phyloP scores from a whole-genome alignment of 2,113 vertebrate genomes.

The Ariopsis seemanni region DNA sequence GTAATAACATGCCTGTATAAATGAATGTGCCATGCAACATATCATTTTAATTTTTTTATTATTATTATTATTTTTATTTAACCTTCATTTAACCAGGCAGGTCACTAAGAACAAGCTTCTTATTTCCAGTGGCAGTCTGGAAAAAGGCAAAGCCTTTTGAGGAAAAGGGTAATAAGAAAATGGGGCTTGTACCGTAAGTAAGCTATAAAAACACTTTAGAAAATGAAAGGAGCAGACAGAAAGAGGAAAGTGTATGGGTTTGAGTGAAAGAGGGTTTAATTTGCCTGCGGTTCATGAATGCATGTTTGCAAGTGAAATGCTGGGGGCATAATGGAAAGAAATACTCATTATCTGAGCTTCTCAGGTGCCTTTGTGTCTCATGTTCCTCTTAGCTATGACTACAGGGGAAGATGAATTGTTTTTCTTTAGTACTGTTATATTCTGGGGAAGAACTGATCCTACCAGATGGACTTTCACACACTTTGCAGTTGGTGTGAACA shows the following conservation, averaged over 20 bases:
- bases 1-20: not conserved
- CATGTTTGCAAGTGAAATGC: conserved; percentile 18
- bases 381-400: not conserved
- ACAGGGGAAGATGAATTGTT: not conserved
- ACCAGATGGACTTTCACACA: not conserved
- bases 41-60: no score
- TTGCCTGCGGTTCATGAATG: not conserved
- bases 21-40: not conserved
- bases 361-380: not conserved
- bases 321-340: not conserved
- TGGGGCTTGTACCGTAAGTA: not conserved
- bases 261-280: not conserved
- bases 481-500: not conserved
- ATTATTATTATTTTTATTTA: no score
- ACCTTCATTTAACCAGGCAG: no score
- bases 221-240: not conserved
- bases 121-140: no score
- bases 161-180: no score
- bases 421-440: not conserved
- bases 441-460: not conserved
- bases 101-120: no score
- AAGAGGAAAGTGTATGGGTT: not conserved
- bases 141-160: no score
- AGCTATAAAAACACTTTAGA: not conserved
- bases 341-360: not conserved